Percentiles rank a stretch among this genome's conserved stretches.
Evolutionary conservation across 2,888 invertebrate species (phyloP).

Genomic region (Cynaeus angustus): DNA sequence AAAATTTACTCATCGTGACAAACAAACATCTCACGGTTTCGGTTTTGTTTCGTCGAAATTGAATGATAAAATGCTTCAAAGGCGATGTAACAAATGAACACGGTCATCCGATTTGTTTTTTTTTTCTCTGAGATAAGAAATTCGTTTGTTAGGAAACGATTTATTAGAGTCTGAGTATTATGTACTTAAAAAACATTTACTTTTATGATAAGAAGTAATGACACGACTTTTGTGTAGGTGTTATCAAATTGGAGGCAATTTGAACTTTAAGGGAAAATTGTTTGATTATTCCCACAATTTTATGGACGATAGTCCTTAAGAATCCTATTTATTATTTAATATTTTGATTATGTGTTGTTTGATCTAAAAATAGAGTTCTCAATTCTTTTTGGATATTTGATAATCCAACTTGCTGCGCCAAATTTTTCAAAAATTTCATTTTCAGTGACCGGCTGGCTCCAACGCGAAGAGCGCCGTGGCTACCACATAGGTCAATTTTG

Average conservation of each 20-base stretch:
- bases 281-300: not conserved
- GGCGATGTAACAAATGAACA: no score
- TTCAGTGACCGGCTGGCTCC: conserved; percentile 86
- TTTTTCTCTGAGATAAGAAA: not conserved
- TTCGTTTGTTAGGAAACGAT: conserved; percentile 11
- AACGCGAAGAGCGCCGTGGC: conserved; percentile 84
- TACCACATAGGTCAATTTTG: conserved; percentile 89
- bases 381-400: no score
- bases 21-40: no score
- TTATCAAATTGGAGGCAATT: conserved; percentile 2
- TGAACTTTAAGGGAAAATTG: not conserved
- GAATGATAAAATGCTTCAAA: no score
- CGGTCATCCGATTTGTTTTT: not conserved
- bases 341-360: no score
- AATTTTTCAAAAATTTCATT: no score
- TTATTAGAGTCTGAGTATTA: conserved; percentile 9
- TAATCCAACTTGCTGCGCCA: no score
- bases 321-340: no score
- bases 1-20: not conserved
- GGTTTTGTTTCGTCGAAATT: no score
- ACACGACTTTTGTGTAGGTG: not conserved
- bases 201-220: not conserved
- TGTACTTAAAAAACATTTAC: conserved; percentile 5
- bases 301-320: no score
- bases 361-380: no score